Conservation (phyloP, 2,797 vertebrate genomes). For the Siniperca scherzeri region DNA sequence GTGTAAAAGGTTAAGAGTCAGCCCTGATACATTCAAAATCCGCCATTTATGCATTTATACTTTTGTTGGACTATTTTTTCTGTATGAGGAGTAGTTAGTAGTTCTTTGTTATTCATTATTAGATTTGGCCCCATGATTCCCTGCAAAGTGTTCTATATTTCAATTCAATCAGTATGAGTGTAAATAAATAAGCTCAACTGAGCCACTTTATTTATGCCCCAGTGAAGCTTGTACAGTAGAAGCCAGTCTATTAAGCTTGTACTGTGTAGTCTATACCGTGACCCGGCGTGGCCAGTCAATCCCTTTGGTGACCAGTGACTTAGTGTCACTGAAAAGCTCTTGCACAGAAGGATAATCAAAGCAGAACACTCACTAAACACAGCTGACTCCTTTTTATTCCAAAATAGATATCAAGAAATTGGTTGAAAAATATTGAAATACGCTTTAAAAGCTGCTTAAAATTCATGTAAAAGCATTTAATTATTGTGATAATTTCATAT, state of each 20-base stretch:
- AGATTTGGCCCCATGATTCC: not conserved
- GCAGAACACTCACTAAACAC: slow-evolving; percentile 11
- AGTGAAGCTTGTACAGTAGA: not conserved
- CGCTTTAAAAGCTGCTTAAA: not conserved
- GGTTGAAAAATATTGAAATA: not conserved
- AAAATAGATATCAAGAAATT: not conserved
- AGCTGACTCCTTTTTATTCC: not conserved
- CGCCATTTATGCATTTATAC: not conserved
- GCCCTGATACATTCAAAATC: no score
- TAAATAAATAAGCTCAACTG: slow-evolving; percentile 34
- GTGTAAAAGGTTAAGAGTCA: not conserved
- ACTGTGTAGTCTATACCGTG: slow-evolving; percentile 12
- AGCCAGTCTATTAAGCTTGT: slow-evolving; percentile 33
- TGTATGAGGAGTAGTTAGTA: not conserved
- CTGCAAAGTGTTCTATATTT: not conserved
- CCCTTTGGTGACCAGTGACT: slow-evolving; percentile 29
- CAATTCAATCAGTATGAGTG: not conserved
- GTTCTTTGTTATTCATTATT: not conserved
- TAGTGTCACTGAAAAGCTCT: slow-evolving; percentile 43
- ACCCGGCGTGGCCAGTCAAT: slow-evolving; percentile 42
- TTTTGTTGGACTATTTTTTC: not conserved
- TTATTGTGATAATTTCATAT: not conserved
- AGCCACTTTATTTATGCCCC: not conserved
- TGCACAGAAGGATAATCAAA: slow-evolving; percentile 30
- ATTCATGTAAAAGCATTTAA: not conserved